phyloP scores from a whole-genome alignment of 92 coral and sea anemone species.

The Galaxea fascicularis region DNA sequence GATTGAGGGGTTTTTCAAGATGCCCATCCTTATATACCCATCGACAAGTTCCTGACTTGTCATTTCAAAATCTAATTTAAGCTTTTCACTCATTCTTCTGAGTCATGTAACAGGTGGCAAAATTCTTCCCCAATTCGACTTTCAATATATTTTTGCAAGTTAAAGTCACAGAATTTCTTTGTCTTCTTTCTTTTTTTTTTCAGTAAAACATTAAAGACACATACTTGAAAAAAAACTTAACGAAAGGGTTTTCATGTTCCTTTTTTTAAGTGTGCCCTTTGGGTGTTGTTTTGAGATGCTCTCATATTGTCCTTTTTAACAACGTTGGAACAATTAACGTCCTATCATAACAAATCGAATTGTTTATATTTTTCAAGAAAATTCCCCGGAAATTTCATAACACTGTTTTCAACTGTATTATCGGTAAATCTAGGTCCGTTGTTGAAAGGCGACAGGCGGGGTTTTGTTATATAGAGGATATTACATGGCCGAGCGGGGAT shows the following conservation, averaged over 20 bases:
- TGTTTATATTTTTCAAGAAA: not conserved
- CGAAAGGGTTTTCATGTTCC: no score
- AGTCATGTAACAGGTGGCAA: conserved; percentile 14
- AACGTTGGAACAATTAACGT: not conserved
- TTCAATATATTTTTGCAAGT: not conserved
- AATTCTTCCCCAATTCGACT: not conserved
- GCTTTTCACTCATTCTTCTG: not conserved
- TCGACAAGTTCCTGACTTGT: conserved; percentile 24
- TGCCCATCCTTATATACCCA: conserved; percentile 40
- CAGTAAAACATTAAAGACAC: not conserved
- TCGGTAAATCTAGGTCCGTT: not conserved
- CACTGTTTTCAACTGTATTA: not conserved
- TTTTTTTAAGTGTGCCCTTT: not conserved
- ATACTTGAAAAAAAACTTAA: no score
- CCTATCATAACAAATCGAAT: not conserved
- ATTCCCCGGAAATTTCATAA: not conserved
- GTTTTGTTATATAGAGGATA: not conserved
- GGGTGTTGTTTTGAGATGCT: not conserved
- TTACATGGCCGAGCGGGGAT: no score
- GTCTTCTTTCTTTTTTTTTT: not conserved
- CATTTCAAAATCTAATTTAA: conserved; percentile 13
- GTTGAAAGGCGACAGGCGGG: conserved; percentile 16
- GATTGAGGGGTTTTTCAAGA: not conserved
- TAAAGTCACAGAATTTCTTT: not conserved
- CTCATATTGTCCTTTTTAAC: not conserved